A percentile compares a stretch with the other conserved stretches of the same genome.
Evolutionary conservation across 2,797 vertebrate species (phyloP).

Genomic region (Pseudochirops corinnae): DNA sequence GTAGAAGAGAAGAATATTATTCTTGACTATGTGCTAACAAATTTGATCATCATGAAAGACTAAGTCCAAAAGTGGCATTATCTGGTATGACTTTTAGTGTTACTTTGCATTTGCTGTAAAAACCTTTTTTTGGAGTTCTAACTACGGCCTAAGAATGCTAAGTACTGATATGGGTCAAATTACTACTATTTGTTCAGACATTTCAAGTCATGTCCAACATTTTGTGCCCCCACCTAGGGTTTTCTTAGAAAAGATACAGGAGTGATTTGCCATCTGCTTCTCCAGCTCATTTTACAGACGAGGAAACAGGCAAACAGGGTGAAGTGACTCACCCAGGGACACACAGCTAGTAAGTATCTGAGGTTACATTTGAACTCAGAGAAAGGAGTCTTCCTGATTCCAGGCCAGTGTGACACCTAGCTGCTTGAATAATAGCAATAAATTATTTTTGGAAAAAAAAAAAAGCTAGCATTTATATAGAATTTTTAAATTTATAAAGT

Average conservation of each 20-base stretch:
- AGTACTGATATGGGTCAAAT: background rate
- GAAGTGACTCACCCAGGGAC: too few relatives aligned
- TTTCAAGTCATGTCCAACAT: background rate
- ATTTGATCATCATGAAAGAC: background rate
- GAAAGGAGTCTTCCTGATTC: too few relatives aligned
- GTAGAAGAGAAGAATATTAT: background rate
- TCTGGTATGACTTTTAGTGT: background rate
- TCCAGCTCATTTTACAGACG: background rate
- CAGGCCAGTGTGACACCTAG: too few relatives aligned
- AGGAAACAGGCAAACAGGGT: background rate
- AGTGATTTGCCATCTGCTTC: background rate
- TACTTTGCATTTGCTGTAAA: background rate
- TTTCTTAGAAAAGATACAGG: background rate
- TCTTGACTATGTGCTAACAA: background rate
- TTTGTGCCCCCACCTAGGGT: background rate
- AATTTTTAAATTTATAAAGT: background rate
- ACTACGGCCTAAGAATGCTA: background rate
- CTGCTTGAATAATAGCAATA: background rate
- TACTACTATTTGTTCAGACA: background rate
- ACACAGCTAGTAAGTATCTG: too few relatives aligned
- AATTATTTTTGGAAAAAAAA: background rate
- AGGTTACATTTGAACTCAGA: too few relatives aligned
- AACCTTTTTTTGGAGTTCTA: background rate
- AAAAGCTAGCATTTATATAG: background rate
- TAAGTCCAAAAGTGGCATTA: background rate